A percentile compares a stretch with the other conserved stretches of the same genome.
Evolutionary conservation across 2,113 vertebrate species (phyloP).

Genomic region (Semnornis frantzii): DNA sequence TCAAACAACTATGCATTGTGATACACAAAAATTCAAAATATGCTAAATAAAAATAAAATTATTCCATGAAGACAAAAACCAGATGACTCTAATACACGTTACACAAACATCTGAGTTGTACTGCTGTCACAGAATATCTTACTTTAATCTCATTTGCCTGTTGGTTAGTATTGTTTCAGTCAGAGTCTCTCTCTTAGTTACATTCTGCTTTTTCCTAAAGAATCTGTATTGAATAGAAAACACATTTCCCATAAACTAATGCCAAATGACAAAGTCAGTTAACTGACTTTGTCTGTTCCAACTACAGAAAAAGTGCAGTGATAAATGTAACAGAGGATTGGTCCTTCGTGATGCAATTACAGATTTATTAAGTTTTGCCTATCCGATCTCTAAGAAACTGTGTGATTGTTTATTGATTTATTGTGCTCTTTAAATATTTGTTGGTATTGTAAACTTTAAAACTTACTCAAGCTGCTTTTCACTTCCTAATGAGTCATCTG

Average conservation of each 20-base stretch:
- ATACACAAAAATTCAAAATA: neutral
- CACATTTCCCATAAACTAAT: neutral
- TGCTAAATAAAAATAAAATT: neutral
- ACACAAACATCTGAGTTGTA: neutral
- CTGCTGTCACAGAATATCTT: neutral
- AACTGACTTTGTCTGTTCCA: neutral
- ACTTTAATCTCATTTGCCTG: neutral
- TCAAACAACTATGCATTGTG: neutral
- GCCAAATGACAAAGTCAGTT: neutral
- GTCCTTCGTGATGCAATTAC: neutral
- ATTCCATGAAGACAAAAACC: neutral
- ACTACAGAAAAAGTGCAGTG: slow-evolving; percentile 7
- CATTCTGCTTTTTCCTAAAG: neutral
- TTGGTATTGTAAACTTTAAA: neutral
- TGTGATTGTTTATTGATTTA: slow-evolving; percentile 21
- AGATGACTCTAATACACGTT: neutral
- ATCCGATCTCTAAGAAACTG: neutral
- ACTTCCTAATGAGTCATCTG: slow-evolving; percentile 18
- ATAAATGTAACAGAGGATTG: neutral
- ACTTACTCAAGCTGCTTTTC: slow-evolving; percentile 29
- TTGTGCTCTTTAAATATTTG: neutral
- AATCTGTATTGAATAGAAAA: neutral
- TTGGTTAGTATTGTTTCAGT: neutral
- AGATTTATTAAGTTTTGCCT: neutral
- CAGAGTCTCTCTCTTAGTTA: neutral